A percentile compares a stretch with the other conserved stretches of the same genome.
Conservation (phyloP, 53 echinoderm and acorn worm species). For the Arbacia lixula region DNA sequence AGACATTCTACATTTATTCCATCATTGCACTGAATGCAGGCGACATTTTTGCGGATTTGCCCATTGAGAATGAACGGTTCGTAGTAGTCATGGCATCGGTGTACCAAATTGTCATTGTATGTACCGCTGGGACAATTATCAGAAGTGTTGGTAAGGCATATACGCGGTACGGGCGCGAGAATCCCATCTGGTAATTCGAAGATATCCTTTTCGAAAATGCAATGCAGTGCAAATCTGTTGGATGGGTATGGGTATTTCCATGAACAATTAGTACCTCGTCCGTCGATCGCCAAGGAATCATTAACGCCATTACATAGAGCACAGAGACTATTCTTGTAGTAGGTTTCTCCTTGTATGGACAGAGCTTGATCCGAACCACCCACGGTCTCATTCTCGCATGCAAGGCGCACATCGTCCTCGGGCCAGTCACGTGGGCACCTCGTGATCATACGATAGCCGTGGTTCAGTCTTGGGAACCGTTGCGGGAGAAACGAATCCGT, state of each 20-base stretch:
- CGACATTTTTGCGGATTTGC: neutral
- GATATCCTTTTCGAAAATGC: too few species aligned
- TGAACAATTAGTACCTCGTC: neutral
- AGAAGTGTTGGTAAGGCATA: neutral
- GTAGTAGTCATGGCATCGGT: neutral
- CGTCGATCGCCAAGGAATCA: neutral
- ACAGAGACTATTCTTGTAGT: conserved; percentile 20
- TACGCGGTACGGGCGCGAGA: neutral
- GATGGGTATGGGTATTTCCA: too few species aligned
- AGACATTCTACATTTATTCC: neutral
- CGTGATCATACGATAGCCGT: conserved; percentile 27
- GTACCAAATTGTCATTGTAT: neutral
- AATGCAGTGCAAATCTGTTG: too few species aligned
- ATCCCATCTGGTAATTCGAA: neutral
- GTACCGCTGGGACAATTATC: conserved; percentile 11
- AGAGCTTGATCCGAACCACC: neutral
- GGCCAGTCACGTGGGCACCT: conserved; percentile 7
- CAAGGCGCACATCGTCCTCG: conserved; percentile 10
- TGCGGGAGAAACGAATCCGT: neutral
- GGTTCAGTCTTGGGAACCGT: neutral
- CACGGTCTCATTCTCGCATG: conserved; percentile 23
- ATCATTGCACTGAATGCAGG: neutral
- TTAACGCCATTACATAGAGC: conserved; percentile 16
- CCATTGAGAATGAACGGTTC: neutral
- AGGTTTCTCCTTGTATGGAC: neutral